Evolutionary conservation across 2,113 vertebrate genomes (phyloP).

Genomic region (Elaphurus davidianus): DNA sequence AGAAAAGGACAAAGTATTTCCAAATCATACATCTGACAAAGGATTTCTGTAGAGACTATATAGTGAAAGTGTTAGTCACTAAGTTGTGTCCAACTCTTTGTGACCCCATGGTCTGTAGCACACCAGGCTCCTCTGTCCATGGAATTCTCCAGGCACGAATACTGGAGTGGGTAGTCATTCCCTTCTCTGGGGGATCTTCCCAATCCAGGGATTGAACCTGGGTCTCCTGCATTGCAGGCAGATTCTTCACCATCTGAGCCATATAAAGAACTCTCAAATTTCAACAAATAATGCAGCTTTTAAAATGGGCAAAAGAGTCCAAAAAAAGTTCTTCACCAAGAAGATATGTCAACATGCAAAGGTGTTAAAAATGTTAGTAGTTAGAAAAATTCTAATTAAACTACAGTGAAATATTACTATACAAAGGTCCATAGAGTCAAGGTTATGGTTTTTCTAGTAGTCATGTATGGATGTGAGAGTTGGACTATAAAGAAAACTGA

Average conservation of each 20-base stretch:
- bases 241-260: not conserved
- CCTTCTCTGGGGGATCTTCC: not conserved
- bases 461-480: not conserved
- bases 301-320: not conserved
- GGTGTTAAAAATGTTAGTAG: not conserved
- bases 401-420: not conserved
- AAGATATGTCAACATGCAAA: not conserved
- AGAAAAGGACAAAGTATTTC: not conserved
- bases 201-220: not conserved
- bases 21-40: not conserved
- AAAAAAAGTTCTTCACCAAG: not conserved
- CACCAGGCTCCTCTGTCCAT: not conserved
- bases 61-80: not conserved
- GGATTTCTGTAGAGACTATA: not conserved
- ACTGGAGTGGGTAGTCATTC: not conserved
- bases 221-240: not conserved
- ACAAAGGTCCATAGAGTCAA: not conserved
- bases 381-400: not conserved
- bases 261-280: not conserved
- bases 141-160: not conserved
- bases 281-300: not conserved
- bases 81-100: not conserved
- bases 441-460: not conserved
- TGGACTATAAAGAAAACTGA: not conserved
- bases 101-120: not conserved